These are phyloP conservation scores for Syrmaticus mikado DNA, from an alignment of 2,113 vertebrate genomes.

Conservation along the genomic window DNA sequence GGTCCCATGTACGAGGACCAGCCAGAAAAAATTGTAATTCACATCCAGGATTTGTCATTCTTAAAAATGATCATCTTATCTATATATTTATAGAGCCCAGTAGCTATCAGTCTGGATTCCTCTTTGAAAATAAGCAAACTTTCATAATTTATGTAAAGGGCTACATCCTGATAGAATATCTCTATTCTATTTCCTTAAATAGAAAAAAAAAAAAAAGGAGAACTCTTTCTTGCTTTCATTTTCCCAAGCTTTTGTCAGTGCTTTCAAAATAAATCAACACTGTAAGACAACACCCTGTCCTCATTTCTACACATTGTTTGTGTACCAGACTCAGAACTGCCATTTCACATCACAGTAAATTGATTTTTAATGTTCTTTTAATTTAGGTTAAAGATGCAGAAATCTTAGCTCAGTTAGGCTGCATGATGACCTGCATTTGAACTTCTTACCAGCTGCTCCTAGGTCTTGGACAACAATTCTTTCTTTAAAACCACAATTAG, in stretches of 20 bases:
- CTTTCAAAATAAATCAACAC: conserved; percentile 80
- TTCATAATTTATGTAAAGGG: not conserved
- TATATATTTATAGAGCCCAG: conserved; percentile 19
- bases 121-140: conserved; percentile 40
- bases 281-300: conserved; percentile 75
- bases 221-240: conserved; percentile 37
- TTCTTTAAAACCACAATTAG: conserved; percentile 1
- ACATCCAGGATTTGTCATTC: not conserved
- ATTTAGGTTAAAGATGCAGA: conserved; percentile 75
- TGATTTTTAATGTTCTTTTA: conserved; percentile 78
- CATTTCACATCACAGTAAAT: conserved; percentile 78
- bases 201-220: not conserved
- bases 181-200: not conserved
- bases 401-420: conserved; percentile 73
- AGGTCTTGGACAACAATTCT: conserved; percentile 14
- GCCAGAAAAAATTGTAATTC: not conserved
- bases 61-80: not conserved
- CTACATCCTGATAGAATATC: conserved; percentile 18
- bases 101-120: not conserved
- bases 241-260: conserved; percentile 65
- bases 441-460: conserved; percentile 73
- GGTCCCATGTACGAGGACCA: not conserved
- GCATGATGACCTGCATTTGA: conserved; percentile 79
- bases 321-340: conserved; percentile 75
- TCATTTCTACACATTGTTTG: conserved; percentile 69